Evolutionary conservation across 2,888 invertebrate genomes (phyloP), one percentile per base, ranked within the genome.

Genomic region (Osmoderma eremita): DNA sequence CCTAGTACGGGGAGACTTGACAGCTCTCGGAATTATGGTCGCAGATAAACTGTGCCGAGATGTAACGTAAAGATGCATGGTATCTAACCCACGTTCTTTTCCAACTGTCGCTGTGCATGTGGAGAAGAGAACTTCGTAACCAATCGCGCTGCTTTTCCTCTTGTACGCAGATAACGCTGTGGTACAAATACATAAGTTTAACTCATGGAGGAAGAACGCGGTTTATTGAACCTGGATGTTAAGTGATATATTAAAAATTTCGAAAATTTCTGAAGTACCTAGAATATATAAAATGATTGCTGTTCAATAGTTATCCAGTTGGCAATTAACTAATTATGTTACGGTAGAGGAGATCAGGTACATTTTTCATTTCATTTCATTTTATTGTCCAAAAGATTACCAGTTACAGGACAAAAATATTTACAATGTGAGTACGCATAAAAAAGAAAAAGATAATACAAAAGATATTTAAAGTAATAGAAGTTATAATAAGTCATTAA

Each of bases 11-110:
- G 65, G 56, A 74, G 75, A 76, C 75, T n/a, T 74, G 80, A 80
- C 80, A 78, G 74, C 70, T 45, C 70, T 38, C 66, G 74, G 78
- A 81, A 73, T 80, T 81, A 81, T 77, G 75, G 73, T 75, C 67
- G 69, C 68, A 81, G 81, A 81, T 81, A 81, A 78, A 80, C 77
- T 75, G 72, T 70, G 75, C 75, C 75, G 79, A 81, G 80, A 81
- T 81, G 80, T 80, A 78, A 80, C 78, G 80, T 78, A 76, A 76
- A 79, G 80, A 81, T 80, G 76, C 78, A 78, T 78, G 77, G 78
- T 79, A 80, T 80, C 80, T 80, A 80, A 78, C 81, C 80, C 80
- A 81, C 81, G 80, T 80, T 78, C 75, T 77, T 80, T 76, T 79
- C 74, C 78, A 77, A 77, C 74, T 76, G 10, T 42, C 62, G 41